phyloP scores from a whole-genome alignment of 2,888 invertebrate species.

The Brachypterus glaber region DNA sequence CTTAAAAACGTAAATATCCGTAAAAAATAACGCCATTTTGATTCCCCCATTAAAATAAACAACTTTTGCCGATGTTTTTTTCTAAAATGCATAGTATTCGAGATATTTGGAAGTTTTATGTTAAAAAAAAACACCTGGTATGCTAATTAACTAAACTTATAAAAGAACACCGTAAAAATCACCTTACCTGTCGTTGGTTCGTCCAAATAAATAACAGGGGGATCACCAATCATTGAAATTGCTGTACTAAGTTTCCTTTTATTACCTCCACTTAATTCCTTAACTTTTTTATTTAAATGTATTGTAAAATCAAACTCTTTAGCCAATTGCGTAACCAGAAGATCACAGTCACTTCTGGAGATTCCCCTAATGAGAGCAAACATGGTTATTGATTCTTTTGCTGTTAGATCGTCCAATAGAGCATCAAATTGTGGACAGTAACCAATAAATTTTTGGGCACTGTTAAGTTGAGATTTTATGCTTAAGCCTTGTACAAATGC shows the following conservation, averaged over 20 bases:
- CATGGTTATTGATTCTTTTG: constrained; percentile 40
- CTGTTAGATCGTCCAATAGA: constrained; percentile 41
- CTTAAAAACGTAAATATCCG: no score
- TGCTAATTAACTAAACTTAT: no score
- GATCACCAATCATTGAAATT: constrained; percentile 42
- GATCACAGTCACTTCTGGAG: constrained; percentile 21
- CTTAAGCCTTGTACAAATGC: constrained; percentile 45
- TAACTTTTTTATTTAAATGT: constrained; percentile 35
- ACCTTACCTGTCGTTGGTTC: constrained; percentile 42
- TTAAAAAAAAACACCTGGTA: no score
- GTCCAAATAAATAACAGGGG: constrained; percentile 40
- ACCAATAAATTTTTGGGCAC: constrained; percentile 48
- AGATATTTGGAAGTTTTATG: no score
- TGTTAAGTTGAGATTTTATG: constrained; percentile 40
- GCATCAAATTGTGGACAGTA: constrained; percentile 46
- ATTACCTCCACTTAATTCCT: constrained; percentile 41
- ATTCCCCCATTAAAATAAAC: no score
- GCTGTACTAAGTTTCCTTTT: constrained; percentile 44
- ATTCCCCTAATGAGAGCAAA: constrained; percentile 40
- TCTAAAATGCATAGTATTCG: no score
- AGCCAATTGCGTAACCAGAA: constrained; percentile 27
- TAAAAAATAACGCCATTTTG: no score
- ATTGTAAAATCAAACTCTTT: constrained; percentile 31
- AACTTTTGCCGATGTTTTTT: no score
- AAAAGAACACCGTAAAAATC: no score